phyloP scores from a whole-genome alignment of 2,797 vertebrate genomes.

The Liparis tanakae region DNA sequence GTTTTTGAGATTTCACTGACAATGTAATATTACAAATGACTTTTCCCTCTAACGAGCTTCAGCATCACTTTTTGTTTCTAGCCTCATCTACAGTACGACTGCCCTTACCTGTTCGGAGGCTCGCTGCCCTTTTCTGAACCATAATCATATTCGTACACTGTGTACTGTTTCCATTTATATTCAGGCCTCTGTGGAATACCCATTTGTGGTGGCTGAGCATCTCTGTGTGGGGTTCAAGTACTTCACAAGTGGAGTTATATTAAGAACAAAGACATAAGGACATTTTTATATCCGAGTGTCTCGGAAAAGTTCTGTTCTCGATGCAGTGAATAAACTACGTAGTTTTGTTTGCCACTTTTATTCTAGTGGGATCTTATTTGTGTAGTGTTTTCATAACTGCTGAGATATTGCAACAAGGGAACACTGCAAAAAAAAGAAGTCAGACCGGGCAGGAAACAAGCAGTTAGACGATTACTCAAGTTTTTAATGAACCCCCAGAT shows the following conservation, averaged over 20 bases:
- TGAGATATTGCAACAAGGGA: neutral
- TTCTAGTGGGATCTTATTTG: neutral
- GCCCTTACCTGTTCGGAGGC: slow-evolving; percentile 53
- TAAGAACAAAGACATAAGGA: slow-evolving; percentile 49
- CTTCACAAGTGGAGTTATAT: slow-evolving; percentile 52
- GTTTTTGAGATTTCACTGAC: slow-evolving; percentile 63
- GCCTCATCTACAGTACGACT: slow-evolving; percentile 45
- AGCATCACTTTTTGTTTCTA: slow-evolving; percentile 62
- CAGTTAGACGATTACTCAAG: neutral
- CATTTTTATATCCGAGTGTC: slow-evolving; percentile 32
- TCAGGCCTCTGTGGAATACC: slow-evolving; percentile 45
- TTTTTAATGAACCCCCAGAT: neutral
- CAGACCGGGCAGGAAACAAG: neutral
- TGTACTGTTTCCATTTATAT: slow-evolving; percentile 56
- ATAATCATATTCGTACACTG: slow-evolving; percentile 50
- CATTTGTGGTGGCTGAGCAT: slow-evolving; percentile 45
- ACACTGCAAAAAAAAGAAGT: neutral
- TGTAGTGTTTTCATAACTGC: neutral
- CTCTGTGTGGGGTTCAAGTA: slow-evolving; percentile 49
- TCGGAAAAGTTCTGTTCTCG: neutral
- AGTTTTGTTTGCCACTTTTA: neutral
- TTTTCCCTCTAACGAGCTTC: slow-evolving; percentile 50
- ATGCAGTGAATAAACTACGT: neutral
- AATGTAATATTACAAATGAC: slow-evolving; percentile 58
- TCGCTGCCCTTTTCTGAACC: slow-evolving; percentile 55